Percentiles rank a stretch among this genome's conserved stretches.
These are phyloP conservation scores for Strigops habroptila DNA, from an alignment of 2,113 vertebrate species.

Conservation along the genomic window DNA sequence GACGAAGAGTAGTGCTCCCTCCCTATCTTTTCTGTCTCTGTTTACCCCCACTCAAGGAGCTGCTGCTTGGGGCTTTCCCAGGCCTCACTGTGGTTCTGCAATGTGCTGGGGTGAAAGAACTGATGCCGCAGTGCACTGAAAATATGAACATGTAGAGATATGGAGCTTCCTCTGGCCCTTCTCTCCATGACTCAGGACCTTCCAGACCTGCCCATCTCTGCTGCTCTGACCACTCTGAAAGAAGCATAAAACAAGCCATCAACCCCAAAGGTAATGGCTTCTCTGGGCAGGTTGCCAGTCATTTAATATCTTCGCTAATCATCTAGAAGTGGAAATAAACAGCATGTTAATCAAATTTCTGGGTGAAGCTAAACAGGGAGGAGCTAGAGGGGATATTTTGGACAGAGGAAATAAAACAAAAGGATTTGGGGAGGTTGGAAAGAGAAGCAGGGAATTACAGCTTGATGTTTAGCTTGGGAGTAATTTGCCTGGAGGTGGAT, in stretches of 20 bases:
- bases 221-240: neutral
- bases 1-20: accelerated
- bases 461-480: neutral
- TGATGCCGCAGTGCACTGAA: accelerated
- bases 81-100: accelerated
- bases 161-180: neutral
- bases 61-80: neutral
- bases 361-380: slow-evolving; percentile 3
- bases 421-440: neutral
- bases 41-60: neutral
- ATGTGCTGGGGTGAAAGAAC: neutral
- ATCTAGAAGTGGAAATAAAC: slow-evolving; percentile 29
- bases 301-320: neutral
- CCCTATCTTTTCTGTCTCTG: neutral
- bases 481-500: neutral
- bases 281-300: slow-evolving; percentile 29
- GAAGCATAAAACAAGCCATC: slow-evolving; percentile 10
- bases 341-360: slow-evolving; percentile 23
- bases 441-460: neutral
- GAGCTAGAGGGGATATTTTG: neutral
- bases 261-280: slow-evolving; percentile 25
- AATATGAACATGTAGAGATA: neutral
- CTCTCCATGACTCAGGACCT: neutral
- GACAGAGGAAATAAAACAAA: neutral
- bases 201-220: neutral